phyloP scores from a whole-genome alignment of 2,888 invertebrate genomes.

The Pseudococcus longispinus region DNA sequence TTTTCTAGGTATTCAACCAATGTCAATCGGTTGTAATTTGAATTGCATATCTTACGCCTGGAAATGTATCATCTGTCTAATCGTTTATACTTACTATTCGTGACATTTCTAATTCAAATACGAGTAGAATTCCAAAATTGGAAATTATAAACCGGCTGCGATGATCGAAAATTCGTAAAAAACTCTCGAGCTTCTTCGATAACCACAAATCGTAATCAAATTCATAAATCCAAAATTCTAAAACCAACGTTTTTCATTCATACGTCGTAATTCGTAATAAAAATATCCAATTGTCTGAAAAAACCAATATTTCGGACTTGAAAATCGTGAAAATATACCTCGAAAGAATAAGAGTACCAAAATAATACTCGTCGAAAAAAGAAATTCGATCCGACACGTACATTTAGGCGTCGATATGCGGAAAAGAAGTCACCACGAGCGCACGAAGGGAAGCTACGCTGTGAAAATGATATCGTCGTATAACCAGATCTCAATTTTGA shows the following conservation, averaged over 20 bases:
- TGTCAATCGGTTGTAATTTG: neutral
- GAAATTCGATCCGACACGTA: neutral
- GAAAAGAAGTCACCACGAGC: neutral
- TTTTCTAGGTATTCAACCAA: neutral
- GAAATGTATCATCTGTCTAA: neutral
- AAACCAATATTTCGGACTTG: no score
- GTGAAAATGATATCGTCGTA: neutral
- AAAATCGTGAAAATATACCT: neutral
- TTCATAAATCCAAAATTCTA: no score
- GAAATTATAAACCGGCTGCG: no score
- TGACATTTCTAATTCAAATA: no score
- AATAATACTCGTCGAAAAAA: neutral
- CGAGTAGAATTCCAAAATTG: no score
- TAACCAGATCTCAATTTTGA: neutral
- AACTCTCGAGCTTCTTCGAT: no score
- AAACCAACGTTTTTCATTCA: no score
- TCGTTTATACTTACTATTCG: neutral
- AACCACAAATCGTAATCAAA: no score
- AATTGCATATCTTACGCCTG: neutral
- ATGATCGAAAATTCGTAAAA: no score
- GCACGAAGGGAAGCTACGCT: neutral
- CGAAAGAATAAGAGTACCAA: neutral
- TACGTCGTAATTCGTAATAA: no score
- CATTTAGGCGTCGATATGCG: neutral
- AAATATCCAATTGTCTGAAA: no score